phyloP scores from a whole-genome alignment of 2,113 vertebrate genomes.

The Nematolebias whitei region DNA sequence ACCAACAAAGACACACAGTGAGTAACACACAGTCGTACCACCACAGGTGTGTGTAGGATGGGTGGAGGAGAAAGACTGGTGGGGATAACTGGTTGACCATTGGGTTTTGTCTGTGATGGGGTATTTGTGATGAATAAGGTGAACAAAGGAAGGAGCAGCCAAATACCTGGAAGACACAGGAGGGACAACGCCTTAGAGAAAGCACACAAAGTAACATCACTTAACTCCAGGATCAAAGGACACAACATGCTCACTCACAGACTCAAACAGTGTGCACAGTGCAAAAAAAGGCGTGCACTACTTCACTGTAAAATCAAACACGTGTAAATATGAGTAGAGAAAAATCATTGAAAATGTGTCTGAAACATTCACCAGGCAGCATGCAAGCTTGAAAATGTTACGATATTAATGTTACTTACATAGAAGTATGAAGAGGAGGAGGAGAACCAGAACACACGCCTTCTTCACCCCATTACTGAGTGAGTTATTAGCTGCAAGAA shows the following conservation, averaged over 20 bases:
- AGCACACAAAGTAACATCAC: slow-evolving; percentile 1
- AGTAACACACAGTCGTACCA: slow-evolving; percentile 47
- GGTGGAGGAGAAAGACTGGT: slow-evolving; percentile 24
- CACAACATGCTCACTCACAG: neutral
- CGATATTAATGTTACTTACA: slow-evolving; percentile 53
- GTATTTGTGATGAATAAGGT: slow-evolving; percentile 35
- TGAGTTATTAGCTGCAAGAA: slow-evolving; percentile 31
- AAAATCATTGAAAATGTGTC: no score
- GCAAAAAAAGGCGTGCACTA: neutral
- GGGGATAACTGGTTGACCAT: slow-evolving; percentile 1
- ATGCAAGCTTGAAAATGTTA: neutral
- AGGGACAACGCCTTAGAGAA: neutral
- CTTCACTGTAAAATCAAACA: slow-evolving; percentile 2
- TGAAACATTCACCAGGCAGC: no score
- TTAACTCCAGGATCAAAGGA: slow-evolving; percentile 1
- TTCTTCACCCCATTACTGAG: slow-evolving; percentile 49
- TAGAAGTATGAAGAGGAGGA: slow-evolving; percentile 47
- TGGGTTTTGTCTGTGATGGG: slow-evolving; percentile 22
- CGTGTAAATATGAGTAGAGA: neutral
- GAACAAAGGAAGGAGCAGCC: slow-evolving; percentile 55
- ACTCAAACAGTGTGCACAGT: neutral
- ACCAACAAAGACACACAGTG: neutral
- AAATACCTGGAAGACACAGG: slow-evolving; percentile 56
- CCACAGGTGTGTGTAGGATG: slow-evolving; percentile 21
- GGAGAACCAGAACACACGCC: slow-evolving; percentile 34